Base-by-base conservation (phyloP, 2,113 vertebrate genomes). In the Neogobius melanostomus region DNA sequence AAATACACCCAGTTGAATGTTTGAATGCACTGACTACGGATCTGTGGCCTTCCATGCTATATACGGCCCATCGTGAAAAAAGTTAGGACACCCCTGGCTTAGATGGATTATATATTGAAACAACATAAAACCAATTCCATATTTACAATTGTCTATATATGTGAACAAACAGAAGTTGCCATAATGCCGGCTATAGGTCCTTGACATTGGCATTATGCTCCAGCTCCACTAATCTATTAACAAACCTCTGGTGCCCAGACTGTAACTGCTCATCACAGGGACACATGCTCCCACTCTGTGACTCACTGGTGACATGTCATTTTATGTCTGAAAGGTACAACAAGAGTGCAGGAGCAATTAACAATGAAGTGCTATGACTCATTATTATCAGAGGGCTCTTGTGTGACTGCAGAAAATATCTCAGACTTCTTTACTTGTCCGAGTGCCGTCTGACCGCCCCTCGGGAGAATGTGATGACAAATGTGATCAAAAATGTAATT, bases 291-390 rank as follows among this genome's bases (percentile, higher is more conserved):
- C 51, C 52, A 61, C 36, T 61, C 60, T 66, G 67, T 74, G 69
- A 75, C 57, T 73, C 45, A 68, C 54, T 5, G 42, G 59, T 44
- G 59, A 64, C 46, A 48, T 64, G 62, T 64, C 11, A 46, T 64
- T 73, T 57, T 9, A 12, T 54, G 64, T 71, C 6, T 76, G 17
- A 76, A 65, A 53, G 14, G 43, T 48, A 68, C 44, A 49, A 47
- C 5, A 36, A 54, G 66, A 61, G 51, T 47, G 61, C 51, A 54
- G 66, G 15, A 66, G 69, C 56, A 49, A 10, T 12, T 45, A 47
- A 50, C 7, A 42, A 67, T 44, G 15, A 71, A 61, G 15, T 36
- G 15, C 14, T 53, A 45, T 70, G 69, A 72, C 7, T 62, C 44
- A 73, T 15, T 21, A 12, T 16, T 9, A 72, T 61, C 21, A 72